These are phyloP conservation scores for Halcyon malimbica DNA, from an alignment of 2,113 vertebrate genomes.

Conservation along the genomic window DNA sequence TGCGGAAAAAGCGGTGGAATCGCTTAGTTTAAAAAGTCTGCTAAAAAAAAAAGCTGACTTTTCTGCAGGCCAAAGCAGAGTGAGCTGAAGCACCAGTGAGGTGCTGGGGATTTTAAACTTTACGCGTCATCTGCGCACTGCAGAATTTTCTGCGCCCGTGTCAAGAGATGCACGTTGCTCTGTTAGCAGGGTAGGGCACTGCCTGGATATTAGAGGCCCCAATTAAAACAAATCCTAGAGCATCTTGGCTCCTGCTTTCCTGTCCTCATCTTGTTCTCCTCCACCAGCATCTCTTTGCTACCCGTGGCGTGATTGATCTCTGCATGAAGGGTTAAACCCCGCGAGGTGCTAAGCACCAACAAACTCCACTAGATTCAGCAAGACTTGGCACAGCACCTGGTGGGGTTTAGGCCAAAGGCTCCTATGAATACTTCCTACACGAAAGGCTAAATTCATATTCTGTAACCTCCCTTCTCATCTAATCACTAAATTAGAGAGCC, in stretches of 20 bases:
- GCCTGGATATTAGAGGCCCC: neutral
- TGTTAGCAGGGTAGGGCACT: neutral
- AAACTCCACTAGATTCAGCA: neutral
- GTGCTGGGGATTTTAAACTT: neutral
- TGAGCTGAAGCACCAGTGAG: neutral
- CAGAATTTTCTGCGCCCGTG: neutral
- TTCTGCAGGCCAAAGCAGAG: neutral
- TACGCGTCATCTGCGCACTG: fast-evolving
- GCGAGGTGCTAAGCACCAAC: neutral
- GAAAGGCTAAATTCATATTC: slow-evolving; percentile 5
- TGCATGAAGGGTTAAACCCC: neutral
- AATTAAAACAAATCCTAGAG: neutral
- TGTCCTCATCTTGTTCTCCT: neutral
- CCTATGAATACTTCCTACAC: neutral
- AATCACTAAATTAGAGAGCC: neutral
- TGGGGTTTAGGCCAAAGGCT: neutral
- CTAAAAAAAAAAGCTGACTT: neutral
- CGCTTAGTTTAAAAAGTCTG: neutral
- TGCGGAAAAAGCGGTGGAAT: neutral
- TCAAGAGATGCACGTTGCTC: neutral
- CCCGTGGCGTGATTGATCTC: neutral
- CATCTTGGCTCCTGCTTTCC: neutral
- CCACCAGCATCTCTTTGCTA: neutral
- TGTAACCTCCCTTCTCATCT: slow-evolving; percentile 7
- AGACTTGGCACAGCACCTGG: neutral